These are phyloP conservation scores for Trileptium ribeirensis DNA, from an alignment of 2,888 invertebrate genomes.

Conservation along the genomic window DNA sequence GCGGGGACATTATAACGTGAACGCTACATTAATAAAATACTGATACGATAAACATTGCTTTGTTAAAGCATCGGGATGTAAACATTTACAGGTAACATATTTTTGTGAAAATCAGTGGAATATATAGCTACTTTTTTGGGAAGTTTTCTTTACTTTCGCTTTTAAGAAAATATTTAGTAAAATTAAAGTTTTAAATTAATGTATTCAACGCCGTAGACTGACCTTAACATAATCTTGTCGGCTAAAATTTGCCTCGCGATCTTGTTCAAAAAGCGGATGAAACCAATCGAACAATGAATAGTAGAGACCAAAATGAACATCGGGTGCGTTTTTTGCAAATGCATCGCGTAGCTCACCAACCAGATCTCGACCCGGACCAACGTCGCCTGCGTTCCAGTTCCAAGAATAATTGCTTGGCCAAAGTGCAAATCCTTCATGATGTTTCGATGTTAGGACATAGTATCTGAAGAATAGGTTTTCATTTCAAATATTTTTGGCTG, in stretches of 20 bases:
- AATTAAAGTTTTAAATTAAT: too few species aligned
- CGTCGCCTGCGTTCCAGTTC: conserved; percentile 73
- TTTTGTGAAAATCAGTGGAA: too few species aligned
- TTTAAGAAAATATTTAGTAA: too few species aligned
- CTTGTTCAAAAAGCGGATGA: conserved; percentile 52
- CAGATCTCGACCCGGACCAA: conserved; percentile 70
- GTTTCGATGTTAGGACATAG: conserved; percentile 75
- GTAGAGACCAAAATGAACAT: conserved; percentile 57
- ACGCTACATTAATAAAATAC: too few species aligned
- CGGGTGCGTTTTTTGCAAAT: not conserved
- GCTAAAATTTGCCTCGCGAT: conserved; percentile 61
- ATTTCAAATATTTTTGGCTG: too few species aligned
- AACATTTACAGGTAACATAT: too few species aligned
- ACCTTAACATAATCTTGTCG: conserved; percentile 63
- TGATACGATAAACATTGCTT: too few species aligned
- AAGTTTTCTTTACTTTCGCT: too few species aligned
- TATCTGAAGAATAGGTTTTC: conserved; percentile 62
- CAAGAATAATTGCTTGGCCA: conserved; percentile 75
- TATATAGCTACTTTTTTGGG: too few species aligned
- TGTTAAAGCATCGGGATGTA: too few species aligned
- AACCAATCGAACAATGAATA: conserved; percentile 55
- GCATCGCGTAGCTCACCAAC: conserved; percentile 54
- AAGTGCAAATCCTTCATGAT: conserved; percentile 75
- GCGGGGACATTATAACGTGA: too few species aligned
- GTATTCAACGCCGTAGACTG: too few species aligned